phyloP scores from a whole-genome alignment of 2,888 invertebrate species.

The Nomada ruficornis region DNA sequence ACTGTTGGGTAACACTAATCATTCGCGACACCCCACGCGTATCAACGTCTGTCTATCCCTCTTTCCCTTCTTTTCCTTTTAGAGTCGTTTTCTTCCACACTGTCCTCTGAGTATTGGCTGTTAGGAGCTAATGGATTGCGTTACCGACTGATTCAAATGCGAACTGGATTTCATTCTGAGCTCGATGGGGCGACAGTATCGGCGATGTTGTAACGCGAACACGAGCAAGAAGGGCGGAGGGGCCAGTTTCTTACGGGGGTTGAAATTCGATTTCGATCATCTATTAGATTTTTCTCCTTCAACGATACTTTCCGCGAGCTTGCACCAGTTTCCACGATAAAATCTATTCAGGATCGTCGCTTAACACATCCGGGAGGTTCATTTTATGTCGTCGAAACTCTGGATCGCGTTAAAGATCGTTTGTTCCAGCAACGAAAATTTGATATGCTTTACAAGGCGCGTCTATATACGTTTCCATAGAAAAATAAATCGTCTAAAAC shows the following conservation, averaged over 20 bases:
- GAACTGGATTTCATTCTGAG: conserved; percentile 82
- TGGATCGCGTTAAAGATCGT: conserved; percentile 40
- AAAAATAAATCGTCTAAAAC: not conserved
- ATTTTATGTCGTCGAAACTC: conserved; percentile 42
- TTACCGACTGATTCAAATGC: conserved; percentile 84
- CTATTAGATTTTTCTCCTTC: conserved; percentile 83
- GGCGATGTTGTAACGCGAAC: conserved; percentile 74
- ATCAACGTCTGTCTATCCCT: conserved; percentile 48
- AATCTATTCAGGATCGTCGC: conserved; percentile 69
- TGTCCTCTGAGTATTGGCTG: conserved; percentile 80
- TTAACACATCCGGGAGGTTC: conserved; percentile 50
- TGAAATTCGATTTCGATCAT: conserved; percentile 81
- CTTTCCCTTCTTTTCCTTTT: conserved; percentile 43
- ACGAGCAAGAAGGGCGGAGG: conserved; percentile 64
- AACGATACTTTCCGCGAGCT: conserved; percentile 62
- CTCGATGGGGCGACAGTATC: conserved; percentile 75
- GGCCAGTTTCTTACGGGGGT: conserved; percentile 73
- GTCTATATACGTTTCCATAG: not conserved
- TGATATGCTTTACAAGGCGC: not conserved
- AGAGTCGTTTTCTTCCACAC: conserved; percentile 64
- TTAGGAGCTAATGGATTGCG: conserved; percentile 84
- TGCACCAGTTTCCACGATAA: conserved; percentile 58
- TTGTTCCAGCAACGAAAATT: conserved; percentile 5
- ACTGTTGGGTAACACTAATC: conserved; percentile 72
- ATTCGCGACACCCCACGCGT: conserved; percentile 72